Evolutionary conservation across 2,888 invertebrate species (phyloP), one percentile per base, ranked within the genome.

Genomic region (Reticulitermes lucifugus): DNA sequence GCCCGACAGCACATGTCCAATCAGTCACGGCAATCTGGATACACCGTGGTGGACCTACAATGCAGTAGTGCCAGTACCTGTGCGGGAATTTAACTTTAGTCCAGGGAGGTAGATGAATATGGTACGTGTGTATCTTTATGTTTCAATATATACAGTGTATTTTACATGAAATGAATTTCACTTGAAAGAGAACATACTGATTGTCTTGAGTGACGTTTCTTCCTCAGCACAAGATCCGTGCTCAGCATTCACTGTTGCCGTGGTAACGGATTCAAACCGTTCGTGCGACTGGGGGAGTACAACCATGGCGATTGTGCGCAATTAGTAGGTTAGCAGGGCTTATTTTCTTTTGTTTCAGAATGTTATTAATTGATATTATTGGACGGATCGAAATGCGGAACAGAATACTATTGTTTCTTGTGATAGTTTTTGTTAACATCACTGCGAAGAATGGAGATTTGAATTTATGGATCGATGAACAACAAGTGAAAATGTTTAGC

Each of bases 401-500:
- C 35, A 35, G 70, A 43, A 25, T 83, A 59, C 41, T 84, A 25
- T 22, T 84, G 14, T 60, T 84, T 22, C 59, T 84, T 7, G 22
- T 83, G 2, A 51, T 84, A 29, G 79, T 84, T n/a, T 75, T 80
- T 59, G 85, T 84, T 29, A 83, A 75, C 60, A 65, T 84, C 71
- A 79, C 86, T 3, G 83, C 81, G 9, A 80, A 65, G 21, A 84
- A 86, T 79, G 92, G 92, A 86, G 96, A 96, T 90, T 93, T 97
- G 87, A 96, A 96, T 84, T 92, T 98, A 86, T 98, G 97, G 97
- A 97, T 98, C 89, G 97, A 97, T 90, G 96, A 96, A 90, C 95
- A 96, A 88, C 97, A 98, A 93, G 96, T 98, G 84, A 95, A 97
- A 92, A 95, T 96, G 94, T 96, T 97, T 89, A 97, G 96, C 91